Evolutionary conservation across 2,888 invertebrate genomes (phyloP).

Genomic region (Papilio elwesi): DNA sequence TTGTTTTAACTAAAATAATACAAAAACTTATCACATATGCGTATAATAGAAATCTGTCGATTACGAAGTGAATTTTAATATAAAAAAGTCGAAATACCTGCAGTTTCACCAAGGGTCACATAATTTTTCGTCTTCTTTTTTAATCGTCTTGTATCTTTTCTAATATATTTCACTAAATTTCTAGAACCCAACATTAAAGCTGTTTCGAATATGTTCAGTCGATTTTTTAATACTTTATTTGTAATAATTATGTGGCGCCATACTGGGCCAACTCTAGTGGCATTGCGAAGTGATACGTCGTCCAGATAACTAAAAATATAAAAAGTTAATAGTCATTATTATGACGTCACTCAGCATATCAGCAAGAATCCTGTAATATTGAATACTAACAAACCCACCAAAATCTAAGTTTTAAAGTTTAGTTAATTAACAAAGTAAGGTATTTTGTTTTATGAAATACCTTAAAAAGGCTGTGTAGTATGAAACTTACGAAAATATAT

Average conservation of each 20-base stretch:
- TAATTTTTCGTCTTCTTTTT: conserved; percentile 57
- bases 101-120: conserved; percentile 52
- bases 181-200: conserved; percentile 64
- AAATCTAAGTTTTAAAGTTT: too few relatives aligned
- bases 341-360: too few relatives aligned
- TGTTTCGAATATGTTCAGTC: conserved; percentile 66
- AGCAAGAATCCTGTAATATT: too few relatives aligned
- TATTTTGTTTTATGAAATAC: too few relatives aligned
- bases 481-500: conserved; percentile 75
- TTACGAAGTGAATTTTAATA: conserved; percentile 53
- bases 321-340: neutral
- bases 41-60: neutral
- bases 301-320: conserved; percentile 64
- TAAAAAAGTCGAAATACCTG: conserved; percentile 51
- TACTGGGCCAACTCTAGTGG: conserved; percentile 53
- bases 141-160: conserved; percentile 55
- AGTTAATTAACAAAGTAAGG: too few relatives aligned
- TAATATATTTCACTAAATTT: conserved; percentile 60
- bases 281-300: conserved; percentile 58
- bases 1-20: conserved; percentile 58
- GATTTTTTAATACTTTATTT: conserved; percentile 58
- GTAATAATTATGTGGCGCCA: conserved; percentile 68
- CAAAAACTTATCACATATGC: neutral
- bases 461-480: neutral
- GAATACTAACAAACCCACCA: too few relatives aligned